Percentiles rank a stretch among this genome's conserved stretches.
Evolutionary conservation across 1,140 invertebrate genomes (phyloP).

Genomic region (Papilio polyxenes): DNA sequence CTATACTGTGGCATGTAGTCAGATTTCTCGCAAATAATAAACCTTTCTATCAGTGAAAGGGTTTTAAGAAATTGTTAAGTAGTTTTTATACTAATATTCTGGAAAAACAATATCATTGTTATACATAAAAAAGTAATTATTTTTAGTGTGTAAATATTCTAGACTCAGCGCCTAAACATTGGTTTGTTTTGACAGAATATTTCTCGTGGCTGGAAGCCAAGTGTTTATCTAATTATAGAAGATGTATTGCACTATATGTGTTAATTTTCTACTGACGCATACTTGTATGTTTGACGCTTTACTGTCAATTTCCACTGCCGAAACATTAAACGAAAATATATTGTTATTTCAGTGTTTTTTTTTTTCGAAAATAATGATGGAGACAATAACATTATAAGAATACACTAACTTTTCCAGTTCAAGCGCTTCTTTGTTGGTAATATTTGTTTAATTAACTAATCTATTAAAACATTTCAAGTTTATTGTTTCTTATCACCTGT

Average conservation of each 20-base stretch:
- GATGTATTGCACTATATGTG: conserved; percentile 42
- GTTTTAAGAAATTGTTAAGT: background rate
- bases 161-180: background rate
- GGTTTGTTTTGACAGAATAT: conserved; percentile 49
- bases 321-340: background rate
- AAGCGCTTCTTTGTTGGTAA: background rate
- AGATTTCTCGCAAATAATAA: no score
- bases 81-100: background rate
- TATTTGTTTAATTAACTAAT: conserved; percentile 4
- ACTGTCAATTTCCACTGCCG: no score
- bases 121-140: no score
- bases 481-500: background rate
- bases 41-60: no score
- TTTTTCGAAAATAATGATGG: background rate
- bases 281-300: background rate
- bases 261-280: conserved; percentile 39
- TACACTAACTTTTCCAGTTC: background rate
- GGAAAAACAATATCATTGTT: background rate
- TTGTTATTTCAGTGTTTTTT: background rate
- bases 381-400: background rate
- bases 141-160: conserved; percentile 19
- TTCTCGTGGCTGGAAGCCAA: conserved; percentile 56
- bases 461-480: background rate
- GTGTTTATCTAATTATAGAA: conserved; percentile 53
- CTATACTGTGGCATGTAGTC: no score